phyloP scores from a whole-genome alignment of 2,888 invertebrate species.

The Galerucella pusilla region DNA sequence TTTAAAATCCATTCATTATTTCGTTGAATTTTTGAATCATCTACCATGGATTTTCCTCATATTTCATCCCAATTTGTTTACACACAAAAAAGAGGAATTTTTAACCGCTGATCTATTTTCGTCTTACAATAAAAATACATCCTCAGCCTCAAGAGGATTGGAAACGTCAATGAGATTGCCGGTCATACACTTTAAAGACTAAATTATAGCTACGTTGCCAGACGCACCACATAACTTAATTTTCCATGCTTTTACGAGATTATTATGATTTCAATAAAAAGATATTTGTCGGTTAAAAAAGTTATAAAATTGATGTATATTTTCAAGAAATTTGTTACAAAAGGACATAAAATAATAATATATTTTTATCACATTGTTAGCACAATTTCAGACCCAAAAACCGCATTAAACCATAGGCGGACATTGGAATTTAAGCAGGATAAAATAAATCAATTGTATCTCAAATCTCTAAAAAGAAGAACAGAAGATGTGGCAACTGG shows the following conservation, averaged over 20 bases:
- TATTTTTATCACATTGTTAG: too few relatives aligned
- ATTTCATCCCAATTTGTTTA: slow-evolving; percentile 21
- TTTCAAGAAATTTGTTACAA: too few relatives aligned
- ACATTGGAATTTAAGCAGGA: too few relatives aligned
- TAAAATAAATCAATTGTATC: too few relatives aligned
- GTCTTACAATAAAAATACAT: slow-evolving; percentile 10
- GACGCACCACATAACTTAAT: background rate
- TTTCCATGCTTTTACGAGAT: background rate
- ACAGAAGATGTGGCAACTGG: too few relatives aligned
- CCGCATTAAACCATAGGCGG: too few relatives aligned
- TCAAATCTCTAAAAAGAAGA: too few relatives aligned
- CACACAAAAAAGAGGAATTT: slow-evolving; percentile 21
- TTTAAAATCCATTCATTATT: background rate
- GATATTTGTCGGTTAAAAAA: background rate
- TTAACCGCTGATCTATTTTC: slow-evolving; percentile 16
- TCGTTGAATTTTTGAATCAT: slow-evolving; percentile 6
- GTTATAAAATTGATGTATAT: too few relatives aligned
- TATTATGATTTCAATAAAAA: background rate
- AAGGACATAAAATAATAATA: too few relatives aligned
- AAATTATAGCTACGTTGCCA: slow-evolving; percentile 17
- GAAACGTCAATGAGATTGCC: slow-evolving; percentile 36
- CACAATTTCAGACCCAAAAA: too few relatives aligned
- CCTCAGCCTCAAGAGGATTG: slow-evolving; percentile 9
- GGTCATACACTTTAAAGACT: slow-evolving; percentile 39
- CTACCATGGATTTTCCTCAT: slow-evolving; percentile 12